Evolutionary conservation across 2,888 invertebrate species (phyloP), one percentile per base, ranked within the genome.

Genomic region (Protodeltote pygarga): DNA sequence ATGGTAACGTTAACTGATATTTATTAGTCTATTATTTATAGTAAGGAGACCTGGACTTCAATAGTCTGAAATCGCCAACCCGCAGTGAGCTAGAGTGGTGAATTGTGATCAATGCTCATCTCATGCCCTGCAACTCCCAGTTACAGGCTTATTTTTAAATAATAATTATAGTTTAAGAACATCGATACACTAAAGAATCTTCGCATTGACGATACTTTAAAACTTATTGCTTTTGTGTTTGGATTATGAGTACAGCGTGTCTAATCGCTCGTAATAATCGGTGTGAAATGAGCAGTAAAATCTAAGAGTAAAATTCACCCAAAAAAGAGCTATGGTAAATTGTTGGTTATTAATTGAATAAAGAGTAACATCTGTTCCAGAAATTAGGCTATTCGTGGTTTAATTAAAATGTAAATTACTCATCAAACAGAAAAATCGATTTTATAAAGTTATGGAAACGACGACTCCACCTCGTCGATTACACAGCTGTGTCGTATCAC

Each of bases 401-500:
- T 19, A 15, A 40, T 33, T 40, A 37, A 28, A 40, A 31, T 21
- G 3, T 17, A 27, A 35, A 31, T 21, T 9, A 24, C 4, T 19
- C 5, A 38, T 34, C 14, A 19, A 16, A 29, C 5, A 16, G 9
- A 31, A 3, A 35, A 20, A 23, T 27, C 14, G 8, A 32, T 19
- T 10, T n/a, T 1, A 13, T 15, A 27, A 32, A 16, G 10, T 21
- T 32, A 28, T 16, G n/a, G 4, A 32, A 37, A 20, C 28, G 25
- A 25, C 15, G 13, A 31, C 5, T 17, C 11, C 21, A 3, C 4
- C n/a, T 24, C 6, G 9, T n/a, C 11, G 24, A 40, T 55, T 44
- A 28, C 16, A 52, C 48, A 60, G 42, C 42, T 40, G 42, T 41
- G 37, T n/a, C 20, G 27, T 29, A 16, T 32, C 32, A 25, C 3